These are phyloP conservation scores for Castor canadensis DNA, from an alignment of 2,113 vertebrate species.

Conservation along the genomic window DNA sequence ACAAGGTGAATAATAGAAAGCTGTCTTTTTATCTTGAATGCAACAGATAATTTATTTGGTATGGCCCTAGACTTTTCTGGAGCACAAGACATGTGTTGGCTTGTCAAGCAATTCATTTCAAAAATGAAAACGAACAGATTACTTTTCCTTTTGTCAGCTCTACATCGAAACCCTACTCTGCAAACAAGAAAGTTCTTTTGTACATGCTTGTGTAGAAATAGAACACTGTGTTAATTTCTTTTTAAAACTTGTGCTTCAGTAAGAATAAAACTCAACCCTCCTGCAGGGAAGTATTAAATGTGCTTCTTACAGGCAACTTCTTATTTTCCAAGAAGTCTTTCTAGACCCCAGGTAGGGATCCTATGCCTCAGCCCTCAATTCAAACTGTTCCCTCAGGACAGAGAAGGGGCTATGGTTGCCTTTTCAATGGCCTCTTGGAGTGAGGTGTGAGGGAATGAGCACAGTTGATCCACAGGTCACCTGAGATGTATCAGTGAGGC, in stretches of 20 bases:
- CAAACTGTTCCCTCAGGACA: background rate
- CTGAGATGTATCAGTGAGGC: background rate
- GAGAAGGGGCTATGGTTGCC: background rate
- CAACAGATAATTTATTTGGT: slow-evolving; percentile 35
- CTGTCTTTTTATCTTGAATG: background rate
- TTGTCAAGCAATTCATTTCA: slow-evolving; percentile 50
- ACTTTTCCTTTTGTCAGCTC: slow-evolving; percentile 25
- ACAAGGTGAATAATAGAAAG: background rate
- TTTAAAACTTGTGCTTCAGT: background rate
- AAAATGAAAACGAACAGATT: slow-evolving; percentile 43
- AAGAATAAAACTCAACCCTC: slow-evolving; percentile 12
- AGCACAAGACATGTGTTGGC: slow-evolving; percentile 26
- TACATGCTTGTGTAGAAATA: slow-evolving; percentile 28
- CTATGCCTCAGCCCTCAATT: background rate
- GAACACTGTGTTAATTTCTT: background rate
- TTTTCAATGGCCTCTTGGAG: background rate
- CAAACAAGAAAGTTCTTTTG: slow-evolving; percentile 28
- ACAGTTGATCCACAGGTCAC: background rate
- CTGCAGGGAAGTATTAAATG: background rate
- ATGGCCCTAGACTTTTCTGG: background rate
- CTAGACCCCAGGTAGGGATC: background rate
- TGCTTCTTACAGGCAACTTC: background rate
- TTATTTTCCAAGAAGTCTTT: background rate
- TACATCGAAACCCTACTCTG: slow-evolving; percentile 1
- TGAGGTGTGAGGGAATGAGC: background rate